phyloP scores from a whole-genome alignment of 2,113 vertebrate species.

The Rhynchopsitta pachyrhyncha region DNA sequence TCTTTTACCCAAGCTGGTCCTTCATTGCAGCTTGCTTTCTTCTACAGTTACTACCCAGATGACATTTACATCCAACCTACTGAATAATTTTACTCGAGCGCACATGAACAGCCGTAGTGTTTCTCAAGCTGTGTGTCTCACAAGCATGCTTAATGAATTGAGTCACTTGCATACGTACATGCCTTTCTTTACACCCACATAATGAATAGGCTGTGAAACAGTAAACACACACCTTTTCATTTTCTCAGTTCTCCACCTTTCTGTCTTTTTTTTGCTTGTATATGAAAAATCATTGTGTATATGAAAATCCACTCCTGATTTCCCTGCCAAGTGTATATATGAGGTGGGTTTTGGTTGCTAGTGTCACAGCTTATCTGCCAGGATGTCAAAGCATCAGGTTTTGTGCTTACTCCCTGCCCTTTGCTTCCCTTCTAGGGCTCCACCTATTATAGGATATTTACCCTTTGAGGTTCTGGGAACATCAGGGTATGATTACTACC shows the following conservation, averaged over 20 bases:
- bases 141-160: conserved; percentile 27
- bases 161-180: conserved; percentile 43
- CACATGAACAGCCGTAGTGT: background rate
- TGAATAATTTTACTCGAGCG: conserved; percentile 12
- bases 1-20: background rate
- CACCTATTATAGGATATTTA: conserved; percentile 88
- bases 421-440: conserved; percentile 76
- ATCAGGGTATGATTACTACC: conserved; percentile 90
- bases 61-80: conserved; percentile 35
- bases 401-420: conserved; percentile 11
- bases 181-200: conserved; percentile 56
- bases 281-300: background rate
- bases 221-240: conserved; percentile 57
- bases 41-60: background rate
- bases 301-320: background rate
- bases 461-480: conserved; percentile 90
- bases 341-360: background rate
- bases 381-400: background rate
- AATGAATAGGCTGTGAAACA: conserved; percentile 28
- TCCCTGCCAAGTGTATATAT: background rate
- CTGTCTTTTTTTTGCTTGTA: background rate
- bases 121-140: conserved; percentile 34
- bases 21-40: background rate
- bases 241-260: background rate
- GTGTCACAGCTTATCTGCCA: background rate